Evolutionary conservation across 1,140 invertebrate species (phyloP).

Genomic region (Choristoneura fumiferana): DNA sequence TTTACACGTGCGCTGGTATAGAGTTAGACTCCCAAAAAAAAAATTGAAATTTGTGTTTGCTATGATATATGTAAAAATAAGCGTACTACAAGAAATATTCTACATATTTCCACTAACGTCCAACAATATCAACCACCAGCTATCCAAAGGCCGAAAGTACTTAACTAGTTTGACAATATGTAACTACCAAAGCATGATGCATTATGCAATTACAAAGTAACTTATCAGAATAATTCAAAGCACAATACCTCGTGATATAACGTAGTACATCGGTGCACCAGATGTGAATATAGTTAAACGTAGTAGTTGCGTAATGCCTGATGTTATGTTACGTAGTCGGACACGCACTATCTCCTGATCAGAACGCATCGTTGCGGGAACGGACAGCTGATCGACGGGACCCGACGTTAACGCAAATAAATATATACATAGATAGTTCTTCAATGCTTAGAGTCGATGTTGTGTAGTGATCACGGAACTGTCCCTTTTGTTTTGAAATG

Average conservation of each 20-base stretch:
- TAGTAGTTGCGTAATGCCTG: constrained; percentile 49
- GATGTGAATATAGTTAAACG: constrained; percentile 35
- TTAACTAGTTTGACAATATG: not conserved
- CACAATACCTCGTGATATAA: constrained; percentile 33
- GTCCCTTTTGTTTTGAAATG: no score
- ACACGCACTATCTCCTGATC: constrained; percentile 65
- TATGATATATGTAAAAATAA: no score
- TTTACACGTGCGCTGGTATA: no score
- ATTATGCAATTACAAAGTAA: constrained; percentile 11
- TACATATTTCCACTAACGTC: no score
- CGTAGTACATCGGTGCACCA: constrained; percentile 29
- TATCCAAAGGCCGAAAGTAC: no score
- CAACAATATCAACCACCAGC: no score
- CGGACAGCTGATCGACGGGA: constrained; percentile 51
- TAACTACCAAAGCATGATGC: not conserved
- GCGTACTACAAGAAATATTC: no score
- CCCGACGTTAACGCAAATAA: not conserved
- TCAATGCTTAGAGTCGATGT: not conserved
- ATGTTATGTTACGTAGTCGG: constrained; percentile 43
- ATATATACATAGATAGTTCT: not conserved
- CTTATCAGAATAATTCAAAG: constrained; percentile 18
- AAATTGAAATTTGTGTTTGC: no score
- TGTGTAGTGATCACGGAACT: no score
- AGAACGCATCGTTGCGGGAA: constrained; percentile 57
- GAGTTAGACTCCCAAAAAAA: no score